Conservation (phyloP, 2,113 vertebrate species). For the Tupaia tana region DNA sequence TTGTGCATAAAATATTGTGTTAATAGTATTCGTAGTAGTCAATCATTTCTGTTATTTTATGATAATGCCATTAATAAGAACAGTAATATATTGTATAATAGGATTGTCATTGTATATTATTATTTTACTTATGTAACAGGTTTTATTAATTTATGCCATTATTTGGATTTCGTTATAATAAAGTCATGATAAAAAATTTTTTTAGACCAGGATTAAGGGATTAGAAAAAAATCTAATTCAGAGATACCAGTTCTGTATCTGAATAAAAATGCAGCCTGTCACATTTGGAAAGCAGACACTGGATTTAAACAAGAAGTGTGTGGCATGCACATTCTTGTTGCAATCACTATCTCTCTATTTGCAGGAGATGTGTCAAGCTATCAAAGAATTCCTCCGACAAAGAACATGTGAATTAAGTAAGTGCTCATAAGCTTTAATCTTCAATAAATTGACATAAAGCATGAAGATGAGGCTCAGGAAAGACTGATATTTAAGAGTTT, state of each 20-base stretch:
- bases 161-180: background rate
- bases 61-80: background rate
- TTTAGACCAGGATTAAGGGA: background rate
- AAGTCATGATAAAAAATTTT: background rate
- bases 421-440: background rate
- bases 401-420: conserved; percentile 13
- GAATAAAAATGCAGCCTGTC: background rate
- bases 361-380: background rate
- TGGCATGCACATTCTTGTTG: background rate
- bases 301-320: conserved; percentile 30
- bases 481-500: background rate
- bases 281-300: conserved; percentile 2
- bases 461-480: background rate
- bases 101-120: background rate
- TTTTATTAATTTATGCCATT: background rate
- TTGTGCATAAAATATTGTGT: background rate
- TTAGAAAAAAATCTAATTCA: background rate
- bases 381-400: background rate
- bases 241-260: background rate
- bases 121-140: background rate
- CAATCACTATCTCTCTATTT: conserved; percentile 38
- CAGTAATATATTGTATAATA: background rate
- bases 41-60: background rate
- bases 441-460: background rate
- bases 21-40: background rate